Conservation (phyloP, 2,113 vertebrate species). For the Brachyhypopomus occidentalis region DNA sequence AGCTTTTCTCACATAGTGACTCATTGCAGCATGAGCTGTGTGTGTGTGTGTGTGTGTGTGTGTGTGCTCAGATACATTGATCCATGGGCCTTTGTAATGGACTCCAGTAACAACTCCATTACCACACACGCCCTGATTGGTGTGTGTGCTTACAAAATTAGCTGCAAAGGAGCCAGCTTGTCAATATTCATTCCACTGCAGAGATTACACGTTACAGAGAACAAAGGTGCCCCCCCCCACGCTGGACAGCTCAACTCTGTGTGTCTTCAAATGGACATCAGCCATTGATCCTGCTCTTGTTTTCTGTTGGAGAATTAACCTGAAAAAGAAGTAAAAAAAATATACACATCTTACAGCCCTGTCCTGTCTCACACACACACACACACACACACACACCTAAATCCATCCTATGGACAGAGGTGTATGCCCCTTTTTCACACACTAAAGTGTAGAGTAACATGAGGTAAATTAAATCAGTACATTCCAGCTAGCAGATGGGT, state of each 20-base stretch:
- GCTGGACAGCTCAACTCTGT: conserved; percentile 76
- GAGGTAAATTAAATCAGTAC: conserved; percentile 99
- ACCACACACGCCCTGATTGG: conserved; percentile 80
- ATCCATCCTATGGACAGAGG: conserved; percentile 54
- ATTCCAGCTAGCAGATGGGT: conserved; percentile 99
- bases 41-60: conserved; percentile 33
- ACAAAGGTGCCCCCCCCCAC: conserved; percentile 85
- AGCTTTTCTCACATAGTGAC: conserved; percentile 42
- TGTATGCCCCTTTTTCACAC: conserved; percentile 57
- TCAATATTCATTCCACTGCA: conserved; percentile 86
- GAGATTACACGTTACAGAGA: conserved; percentile 86
- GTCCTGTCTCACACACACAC: conserved; percentile 15
- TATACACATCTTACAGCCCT: background rate
- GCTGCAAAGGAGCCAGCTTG: conserved; percentile 84
- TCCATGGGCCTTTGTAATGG: conserved; percentile 84
- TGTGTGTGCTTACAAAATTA: conserved; percentile 84
- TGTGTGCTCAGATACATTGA: conserved; percentile 82
- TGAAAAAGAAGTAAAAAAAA: conserved; percentile 57
- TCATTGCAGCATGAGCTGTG: conserved; percentile 11
- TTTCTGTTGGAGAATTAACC: conserved; percentile 75
- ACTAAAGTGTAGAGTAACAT: conserved; percentile 84
- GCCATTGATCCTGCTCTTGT: conserved; percentile 75
- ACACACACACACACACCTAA: background rate
- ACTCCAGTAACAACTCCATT: conserved; percentile 93
- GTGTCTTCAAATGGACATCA: conserved; percentile 87